Evolutionary conservation across 2,797 vertebrate genomes (phyloP).

Genomic region (Muscicapa striata): DNA sequence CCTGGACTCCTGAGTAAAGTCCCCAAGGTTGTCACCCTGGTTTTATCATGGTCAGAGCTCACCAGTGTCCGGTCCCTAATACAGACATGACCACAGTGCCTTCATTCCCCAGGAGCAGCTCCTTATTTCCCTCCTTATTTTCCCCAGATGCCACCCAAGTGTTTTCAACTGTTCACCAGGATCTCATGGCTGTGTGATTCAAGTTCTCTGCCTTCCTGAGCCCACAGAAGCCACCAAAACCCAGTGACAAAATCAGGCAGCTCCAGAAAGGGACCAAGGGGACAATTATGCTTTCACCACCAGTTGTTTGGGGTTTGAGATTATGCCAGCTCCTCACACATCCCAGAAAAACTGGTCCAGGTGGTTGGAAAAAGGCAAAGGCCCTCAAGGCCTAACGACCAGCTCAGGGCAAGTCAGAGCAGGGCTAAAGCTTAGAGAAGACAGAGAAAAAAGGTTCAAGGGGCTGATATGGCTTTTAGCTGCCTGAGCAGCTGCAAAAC

Average conservation of each 20-base stretch:
- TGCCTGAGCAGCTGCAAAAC: background rate
- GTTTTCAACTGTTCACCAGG: background rate
- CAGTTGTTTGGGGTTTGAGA: background rate
- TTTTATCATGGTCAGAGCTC: background rate
- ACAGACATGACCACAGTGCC: background rate
- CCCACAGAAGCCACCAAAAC: background rate
- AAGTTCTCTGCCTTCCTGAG: background rate
- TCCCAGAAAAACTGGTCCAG: constrained; percentile 11
- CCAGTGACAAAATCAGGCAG: background rate
- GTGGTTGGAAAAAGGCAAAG: background rate
- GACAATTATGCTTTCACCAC: background rate
- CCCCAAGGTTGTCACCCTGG: background rate
- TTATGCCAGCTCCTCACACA: rapidly evolving
- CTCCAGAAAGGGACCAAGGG: background rate
- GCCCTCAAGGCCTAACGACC: background rate
- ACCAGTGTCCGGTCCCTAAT: background rate
- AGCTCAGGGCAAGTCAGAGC: background rate
- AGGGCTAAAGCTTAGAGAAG: background rate
- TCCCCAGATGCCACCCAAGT: background rate
- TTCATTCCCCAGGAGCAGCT: background rate
- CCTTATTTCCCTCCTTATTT: background rate
- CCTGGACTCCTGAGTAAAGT: background rate
- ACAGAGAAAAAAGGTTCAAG: background rate
- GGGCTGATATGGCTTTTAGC: background rate
- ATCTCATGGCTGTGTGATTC: background rate